These are phyloP conservation scores for Ceratina australensis DNA, from an alignment of 1,140 invertebrate species.

Conservation along the genomic window DNA sequence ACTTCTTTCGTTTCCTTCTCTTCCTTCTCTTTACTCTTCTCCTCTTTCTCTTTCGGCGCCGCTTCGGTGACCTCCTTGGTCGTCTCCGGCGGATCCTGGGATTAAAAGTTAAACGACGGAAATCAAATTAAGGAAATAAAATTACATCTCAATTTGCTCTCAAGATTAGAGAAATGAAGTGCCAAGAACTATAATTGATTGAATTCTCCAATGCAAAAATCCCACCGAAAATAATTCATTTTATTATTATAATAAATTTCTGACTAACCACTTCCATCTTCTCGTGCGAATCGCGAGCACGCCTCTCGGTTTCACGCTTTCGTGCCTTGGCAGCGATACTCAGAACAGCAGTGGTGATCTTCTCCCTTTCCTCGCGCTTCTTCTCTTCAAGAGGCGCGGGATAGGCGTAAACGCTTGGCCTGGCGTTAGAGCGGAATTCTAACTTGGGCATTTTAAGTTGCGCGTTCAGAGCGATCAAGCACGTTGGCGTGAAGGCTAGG, in stretches of 20 bases:
- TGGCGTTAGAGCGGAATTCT: constrained; percentile 95
- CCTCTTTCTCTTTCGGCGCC: constrained; percentile 66
- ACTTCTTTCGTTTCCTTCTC: constrained; percentile 79
- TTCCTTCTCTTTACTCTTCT: constrained; percentile 75
- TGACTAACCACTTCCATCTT: constrained; percentile 85
- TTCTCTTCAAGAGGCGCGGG: constrained; percentile 98
- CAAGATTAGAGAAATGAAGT: too few species aligned
- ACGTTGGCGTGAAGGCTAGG: constrained; percentile 97
- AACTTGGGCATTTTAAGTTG: constrained; percentile 98
- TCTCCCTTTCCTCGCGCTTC: constrained; percentile 97
- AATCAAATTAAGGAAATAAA: too few species aligned
- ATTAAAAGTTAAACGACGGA: too few species aligned
- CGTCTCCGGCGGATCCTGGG: constrained; percentile 35
- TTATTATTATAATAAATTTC: too few species aligned
- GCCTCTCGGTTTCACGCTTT: constrained; percentile 85
- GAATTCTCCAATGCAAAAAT: too few species aligned
- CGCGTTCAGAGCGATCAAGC: constrained; percentile 95
- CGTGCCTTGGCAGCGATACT: constrained; percentile 96
- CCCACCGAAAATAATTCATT: too few species aligned
- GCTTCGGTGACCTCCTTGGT: constrained; percentile 27
- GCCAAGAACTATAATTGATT: too few species aligned
- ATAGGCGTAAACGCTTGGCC: constrained; percentile 97
- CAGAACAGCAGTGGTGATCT: constrained; percentile 97
- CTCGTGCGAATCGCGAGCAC: constrained; percentile 82
- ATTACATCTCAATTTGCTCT: too few species aligned